A percentile compares a stretch with the other conserved stretches of the same genome.
Evolutionary conservation across 2,113 vertebrate genomes (phyloP).

Genomic region (Periophthalmodon schlosseri): DNA sequence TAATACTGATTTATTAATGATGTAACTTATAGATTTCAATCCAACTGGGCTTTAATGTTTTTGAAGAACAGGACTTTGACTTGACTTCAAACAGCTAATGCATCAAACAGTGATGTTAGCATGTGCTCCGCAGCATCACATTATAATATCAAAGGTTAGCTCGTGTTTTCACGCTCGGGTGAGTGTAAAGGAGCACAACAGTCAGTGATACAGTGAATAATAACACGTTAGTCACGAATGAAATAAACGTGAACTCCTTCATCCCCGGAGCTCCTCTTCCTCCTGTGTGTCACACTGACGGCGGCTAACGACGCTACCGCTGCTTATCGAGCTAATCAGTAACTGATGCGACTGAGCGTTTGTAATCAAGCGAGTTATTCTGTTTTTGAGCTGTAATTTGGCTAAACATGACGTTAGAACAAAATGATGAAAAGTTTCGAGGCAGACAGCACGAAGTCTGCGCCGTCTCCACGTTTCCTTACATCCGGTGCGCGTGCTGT

Average conservation of each 20-base stretch:
- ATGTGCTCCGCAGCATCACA: neutral
- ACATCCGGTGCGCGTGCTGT: neutral
- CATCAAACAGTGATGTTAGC: neutral
- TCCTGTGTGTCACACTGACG: neutral
- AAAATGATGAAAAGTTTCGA: neutral
- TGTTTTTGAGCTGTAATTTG: neutral
- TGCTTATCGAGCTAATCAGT: neutral
- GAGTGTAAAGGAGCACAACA: neutral
- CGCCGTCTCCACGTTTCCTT: neutral
- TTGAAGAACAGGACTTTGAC: neutral
- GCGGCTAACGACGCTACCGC: constrained; percentile 20
- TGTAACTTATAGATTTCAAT: neutral
- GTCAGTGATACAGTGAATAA: neutral
- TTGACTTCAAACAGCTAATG: neutral
- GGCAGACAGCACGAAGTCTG: neutral
- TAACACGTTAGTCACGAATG: neutral
- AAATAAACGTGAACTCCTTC: neutral
- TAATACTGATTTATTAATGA: neutral
- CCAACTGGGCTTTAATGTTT: neutral
- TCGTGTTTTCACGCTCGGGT: neutral
- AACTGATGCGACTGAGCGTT: neutral
- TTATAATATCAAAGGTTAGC: neutral
- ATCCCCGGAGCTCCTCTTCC: neutral
- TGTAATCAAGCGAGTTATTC: neutral
- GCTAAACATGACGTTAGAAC: neutral